These are phyloP conservation scores for Otis tarda DNA, from an alignment of 2,113 vertebrate genomes.

Conservation along the genomic window DNA sequence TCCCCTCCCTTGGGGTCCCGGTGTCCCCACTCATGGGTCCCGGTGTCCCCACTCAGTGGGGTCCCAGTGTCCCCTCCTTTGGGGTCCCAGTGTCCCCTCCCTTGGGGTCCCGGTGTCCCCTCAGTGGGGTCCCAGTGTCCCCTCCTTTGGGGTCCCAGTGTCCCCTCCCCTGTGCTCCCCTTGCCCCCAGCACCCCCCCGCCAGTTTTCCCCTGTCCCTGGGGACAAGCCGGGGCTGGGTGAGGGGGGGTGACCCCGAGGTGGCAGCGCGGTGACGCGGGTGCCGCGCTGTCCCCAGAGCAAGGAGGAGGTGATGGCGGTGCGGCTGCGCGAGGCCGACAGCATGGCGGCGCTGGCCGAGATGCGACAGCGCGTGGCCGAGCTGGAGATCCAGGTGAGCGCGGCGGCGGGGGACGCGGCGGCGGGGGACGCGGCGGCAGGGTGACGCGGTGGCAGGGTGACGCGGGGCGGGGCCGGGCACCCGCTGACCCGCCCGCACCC, in stretches of 20 bases:
- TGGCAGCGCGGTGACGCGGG: neutral
- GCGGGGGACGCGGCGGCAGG: neutral
- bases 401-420: no score
- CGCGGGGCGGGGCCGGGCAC: neutral
- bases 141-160: neutral
- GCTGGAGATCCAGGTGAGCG: conserved; percentile 91
- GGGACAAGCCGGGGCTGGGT: no score
- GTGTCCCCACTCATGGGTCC: neutral
- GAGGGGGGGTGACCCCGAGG: neutral
- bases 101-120: no score
- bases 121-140: neutral
- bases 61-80: neutral
- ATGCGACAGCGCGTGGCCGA: conserved; percentile 90
- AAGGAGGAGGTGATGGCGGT: conserved; percentile 96
- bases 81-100: neutral
- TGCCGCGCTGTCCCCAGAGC: conserved; percentile 70
- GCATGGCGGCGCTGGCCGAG: conserved; percentile 90
- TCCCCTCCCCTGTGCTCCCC: neutral
- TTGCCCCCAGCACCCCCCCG: no score
- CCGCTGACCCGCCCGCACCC: neutral
- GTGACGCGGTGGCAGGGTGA: neutral
- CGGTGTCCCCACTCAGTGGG: neutral
- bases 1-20: no score
- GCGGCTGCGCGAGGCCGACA: conserved; percentile 90
- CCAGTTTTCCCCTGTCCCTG: neutral